Percentiles rank a stretch among this genome's conserved stretches.
Evolutionary conservation across 2,888 invertebrate genomes (phyloP).

Genomic region (Drosophila subquinaria): DNA sequence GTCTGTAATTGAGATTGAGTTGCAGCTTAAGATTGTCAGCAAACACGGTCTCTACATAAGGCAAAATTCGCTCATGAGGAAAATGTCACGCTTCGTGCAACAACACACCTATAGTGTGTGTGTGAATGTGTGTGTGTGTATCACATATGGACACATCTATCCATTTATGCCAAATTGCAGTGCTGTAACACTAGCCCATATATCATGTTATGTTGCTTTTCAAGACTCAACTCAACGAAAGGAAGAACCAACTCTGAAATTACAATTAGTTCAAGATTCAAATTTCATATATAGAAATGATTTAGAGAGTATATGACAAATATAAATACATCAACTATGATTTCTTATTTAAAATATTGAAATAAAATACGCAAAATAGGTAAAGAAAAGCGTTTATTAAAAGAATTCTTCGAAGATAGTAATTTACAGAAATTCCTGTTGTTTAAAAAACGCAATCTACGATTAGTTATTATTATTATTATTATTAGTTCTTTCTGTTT

Average conservation of each 20-base stretch:
- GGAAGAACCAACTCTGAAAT: not conserved
- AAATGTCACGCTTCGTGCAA: constrained; percentile 58
- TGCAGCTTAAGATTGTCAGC: constrained; percentile 40
- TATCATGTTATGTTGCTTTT: constrained; percentile 37
- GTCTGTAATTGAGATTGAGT: constrained; percentile 44
- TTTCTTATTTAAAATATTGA: too few relatives aligned
- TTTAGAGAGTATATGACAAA: too few relatives aligned
- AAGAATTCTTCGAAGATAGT: too few relatives aligned
- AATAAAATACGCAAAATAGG: too few relatives aligned
- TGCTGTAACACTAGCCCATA: constrained; percentile 55
- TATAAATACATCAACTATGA: too few relatives aligned
- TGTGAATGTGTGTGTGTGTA: not conserved
- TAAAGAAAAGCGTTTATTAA: too few relatives aligned
- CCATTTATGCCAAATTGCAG: constrained; percentile 19
- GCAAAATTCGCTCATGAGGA: constrained; percentile 50
- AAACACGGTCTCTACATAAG: constrained; percentile 29
- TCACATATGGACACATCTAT: constrained; percentile 35
- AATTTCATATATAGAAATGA: too few relatives aligned
- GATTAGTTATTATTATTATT: too few relatives aligned
- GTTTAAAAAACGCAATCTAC: too few relatives aligned
- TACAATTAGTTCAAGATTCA: not conserved
- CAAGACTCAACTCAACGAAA: constrained; percentile 13
- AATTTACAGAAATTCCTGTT: too few relatives aligned
- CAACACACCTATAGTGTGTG: constrained; percentile 5
- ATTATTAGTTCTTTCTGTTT: too few relatives aligned